These are phyloP conservation scores for Drosophila fuyamai DNA, from an alignment of 1,140 invertebrate genomes.

Conservation along the genomic window DNA sequence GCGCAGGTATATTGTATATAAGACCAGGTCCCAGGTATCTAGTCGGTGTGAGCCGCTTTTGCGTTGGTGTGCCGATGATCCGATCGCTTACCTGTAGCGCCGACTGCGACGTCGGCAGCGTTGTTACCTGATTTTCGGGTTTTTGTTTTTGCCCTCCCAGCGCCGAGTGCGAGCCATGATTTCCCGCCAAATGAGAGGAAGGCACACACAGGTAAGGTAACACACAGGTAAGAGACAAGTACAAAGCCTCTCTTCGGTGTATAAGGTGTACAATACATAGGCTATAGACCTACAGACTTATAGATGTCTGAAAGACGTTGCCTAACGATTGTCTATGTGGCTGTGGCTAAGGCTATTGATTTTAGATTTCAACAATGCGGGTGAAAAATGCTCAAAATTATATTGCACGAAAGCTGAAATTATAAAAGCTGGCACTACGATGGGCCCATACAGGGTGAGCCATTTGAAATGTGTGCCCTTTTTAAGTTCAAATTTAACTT, in stretches of 20 bases:
- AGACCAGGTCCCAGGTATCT: slow-evolving; percentile 28
- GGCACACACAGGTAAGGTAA: slow-evolving; percentile 45
- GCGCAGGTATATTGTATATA: slow-evolving; percentile 55
- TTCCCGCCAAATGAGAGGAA: slow-evolving; percentile 81
- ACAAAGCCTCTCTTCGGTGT: slow-evolving; percentile 35
- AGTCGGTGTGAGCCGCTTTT: slow-evolving; percentile 41
- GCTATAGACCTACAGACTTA: neutral
- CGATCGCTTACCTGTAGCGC: slow-evolving; percentile 51
- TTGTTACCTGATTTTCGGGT: slow-evolving; percentile 81
- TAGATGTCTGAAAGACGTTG: slow-evolving; percentile 62
- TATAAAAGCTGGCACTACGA: slow-evolving; percentile 57
- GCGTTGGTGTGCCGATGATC: slow-evolving; percentile 76
- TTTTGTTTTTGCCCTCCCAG: slow-evolving; percentile 67
- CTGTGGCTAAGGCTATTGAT: slow-evolving; percentile 65
- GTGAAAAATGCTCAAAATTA: slow-evolving; percentile 80
- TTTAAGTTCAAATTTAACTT: too few species aligned
- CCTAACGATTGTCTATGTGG: slow-evolving; percentile 63
- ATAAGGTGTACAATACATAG: slow-evolving; percentile 58
- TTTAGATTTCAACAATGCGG: slow-evolving; percentile 80
- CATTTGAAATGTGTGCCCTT: neutral
- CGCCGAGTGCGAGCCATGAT: slow-evolving; percentile 56
- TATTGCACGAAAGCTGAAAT: slow-evolving; percentile 71
- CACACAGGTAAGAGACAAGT: slow-evolving; percentile 64
- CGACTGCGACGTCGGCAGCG: slow-evolving; percentile 34
- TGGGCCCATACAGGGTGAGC: slow-evolving; percentile 49